These are phyloP conservation scores for Thomomys bottae DNA, from an alignment of 2,113 vertebrate species.

Conservation along the genomic window DNA sequence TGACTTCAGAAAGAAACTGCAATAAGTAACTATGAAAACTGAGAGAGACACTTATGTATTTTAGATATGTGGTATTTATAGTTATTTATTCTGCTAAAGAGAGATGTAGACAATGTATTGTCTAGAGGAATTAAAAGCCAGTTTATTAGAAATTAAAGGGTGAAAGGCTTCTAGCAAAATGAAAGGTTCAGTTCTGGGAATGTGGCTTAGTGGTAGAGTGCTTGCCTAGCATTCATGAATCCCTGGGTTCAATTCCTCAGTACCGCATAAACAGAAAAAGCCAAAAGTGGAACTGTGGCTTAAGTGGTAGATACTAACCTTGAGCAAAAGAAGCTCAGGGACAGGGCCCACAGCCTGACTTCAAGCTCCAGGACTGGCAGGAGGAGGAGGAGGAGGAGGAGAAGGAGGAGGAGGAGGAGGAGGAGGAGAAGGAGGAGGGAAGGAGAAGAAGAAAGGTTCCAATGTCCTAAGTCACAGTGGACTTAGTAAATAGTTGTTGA, in stretches of 20 bases:
- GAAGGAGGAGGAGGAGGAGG: no score
- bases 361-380: no score
- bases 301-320: no score
- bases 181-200: neutral
- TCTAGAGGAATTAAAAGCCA: neutral
- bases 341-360: no score
- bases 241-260: no score
- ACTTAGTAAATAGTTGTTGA: slow-evolving; percentile 3
- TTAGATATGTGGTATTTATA: neutral
- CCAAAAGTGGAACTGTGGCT: no score
- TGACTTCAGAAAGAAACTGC: neutral
- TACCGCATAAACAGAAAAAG: no score
- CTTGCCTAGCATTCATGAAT: no score
- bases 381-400: no score
- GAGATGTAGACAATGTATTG: neutral
- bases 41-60: neutral
- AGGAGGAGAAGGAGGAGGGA: no score
- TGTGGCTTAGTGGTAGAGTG: no score
- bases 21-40: slow-evolving; percentile 4
- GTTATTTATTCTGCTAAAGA: neutral
- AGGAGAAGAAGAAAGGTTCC: slow-evolving; percentile 4
- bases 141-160: slow-evolving; percentile 7
- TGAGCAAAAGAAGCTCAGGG: no score
- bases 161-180: slow-evolving; percentile 35
- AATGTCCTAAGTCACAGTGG: neutral